Percentiles rank a stretch among this genome's conserved stretches.
phyloP scores from a whole-genome alignment of 2,888 invertebrate species.

The Myopa tessellatipennis region DNA sequence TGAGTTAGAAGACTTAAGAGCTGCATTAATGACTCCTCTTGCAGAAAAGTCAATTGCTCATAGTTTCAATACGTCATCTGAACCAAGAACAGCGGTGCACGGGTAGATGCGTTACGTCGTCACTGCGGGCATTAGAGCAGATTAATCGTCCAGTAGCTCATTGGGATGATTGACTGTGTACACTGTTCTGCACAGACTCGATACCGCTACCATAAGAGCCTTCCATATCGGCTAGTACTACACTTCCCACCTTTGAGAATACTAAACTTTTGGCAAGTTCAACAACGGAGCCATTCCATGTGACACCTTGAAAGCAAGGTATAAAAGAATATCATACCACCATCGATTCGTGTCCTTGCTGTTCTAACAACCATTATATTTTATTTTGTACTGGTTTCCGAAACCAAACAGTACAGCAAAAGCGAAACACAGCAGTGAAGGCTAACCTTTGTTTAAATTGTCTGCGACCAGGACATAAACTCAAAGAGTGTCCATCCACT shows the following conservation, averaged over 20 bases:
- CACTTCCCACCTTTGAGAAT: background rate
- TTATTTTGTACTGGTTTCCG: conserved; percentile 15
- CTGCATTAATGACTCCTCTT: background rate
- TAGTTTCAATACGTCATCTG: background rate
- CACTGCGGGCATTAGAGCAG: conserved; percentile 18
- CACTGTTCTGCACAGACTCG: no score
- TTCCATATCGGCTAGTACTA: background rate
- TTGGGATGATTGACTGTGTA: no score
- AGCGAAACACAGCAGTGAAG: background rate
- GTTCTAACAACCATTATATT: conserved; percentile 20
- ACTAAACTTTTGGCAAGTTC: background rate
- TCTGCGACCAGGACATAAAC: background rate
- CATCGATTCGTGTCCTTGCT: conserved; percentile 1
- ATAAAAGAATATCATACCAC: conserved; percentile 28
- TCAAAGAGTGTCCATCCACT: conserved; percentile 7
- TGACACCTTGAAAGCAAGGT: background rate
- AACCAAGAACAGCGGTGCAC: background rate
- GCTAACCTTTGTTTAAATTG: conserved; percentile 15
- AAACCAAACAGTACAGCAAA: background rate
- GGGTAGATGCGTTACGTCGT: background rate
- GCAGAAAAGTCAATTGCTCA: background rate
- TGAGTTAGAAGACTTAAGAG: conserved; percentile 11
- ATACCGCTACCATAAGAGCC: no score
- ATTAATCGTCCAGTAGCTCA: no score
- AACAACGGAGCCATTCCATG: background rate